Conservation (phyloP, 2,888 invertebrate genomes). For the Pandemis corylana region DNA sequence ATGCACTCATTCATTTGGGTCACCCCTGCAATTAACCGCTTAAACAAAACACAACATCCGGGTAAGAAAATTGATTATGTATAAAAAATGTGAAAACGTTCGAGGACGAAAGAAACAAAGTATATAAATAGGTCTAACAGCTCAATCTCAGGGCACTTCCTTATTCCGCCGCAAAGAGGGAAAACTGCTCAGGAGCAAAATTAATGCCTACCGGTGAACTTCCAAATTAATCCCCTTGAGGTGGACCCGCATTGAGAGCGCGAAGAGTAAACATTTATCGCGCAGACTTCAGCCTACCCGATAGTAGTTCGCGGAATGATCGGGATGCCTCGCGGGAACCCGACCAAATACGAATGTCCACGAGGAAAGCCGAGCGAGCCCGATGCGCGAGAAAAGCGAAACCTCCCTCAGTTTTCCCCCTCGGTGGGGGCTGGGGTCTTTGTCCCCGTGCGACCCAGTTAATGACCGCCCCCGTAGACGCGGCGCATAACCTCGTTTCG, state of each 20-base stretch:
- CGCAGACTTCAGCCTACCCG: conserved; percentile 48
- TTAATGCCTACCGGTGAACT: conserved; percentile 68
- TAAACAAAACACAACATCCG: conserved; percentile 60
- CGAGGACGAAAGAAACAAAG: conserved; percentile 51
- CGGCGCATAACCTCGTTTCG: conserved; percentile 79
- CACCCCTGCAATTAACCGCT: conserved; percentile 66
- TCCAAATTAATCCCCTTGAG: conserved; percentile 79
- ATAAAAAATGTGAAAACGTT: conserved; percentile 45
- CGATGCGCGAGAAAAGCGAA: conserved; percentile 71
- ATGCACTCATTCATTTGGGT: conserved; percentile 76
- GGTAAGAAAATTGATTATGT: conserved; percentile 49
- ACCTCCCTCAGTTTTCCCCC: conserved; percentile 69
- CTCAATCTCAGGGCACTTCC: conserved; percentile 59
- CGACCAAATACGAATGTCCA: conserved; percentile 56
- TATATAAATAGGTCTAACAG: conserved; percentile 61
- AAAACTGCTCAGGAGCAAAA: conserved; percentile 65
- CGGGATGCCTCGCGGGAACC: conserved; percentile 63
- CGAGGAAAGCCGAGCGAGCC: conserved; percentile 47
- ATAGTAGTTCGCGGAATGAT: conserved; percentile 65
- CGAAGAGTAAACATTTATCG: conserved; percentile 71
- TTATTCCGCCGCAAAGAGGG: conserved; percentile 69
- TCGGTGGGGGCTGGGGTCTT: conserved; percentile 72
- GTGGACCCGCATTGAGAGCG: conserved; percentile 64
- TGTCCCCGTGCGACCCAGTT: conserved; percentile 83
- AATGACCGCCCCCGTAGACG: conserved; percentile 82